Conservation (phyloP, 2,888 invertebrate species). For the Metopia argyrocephala region DNA sequence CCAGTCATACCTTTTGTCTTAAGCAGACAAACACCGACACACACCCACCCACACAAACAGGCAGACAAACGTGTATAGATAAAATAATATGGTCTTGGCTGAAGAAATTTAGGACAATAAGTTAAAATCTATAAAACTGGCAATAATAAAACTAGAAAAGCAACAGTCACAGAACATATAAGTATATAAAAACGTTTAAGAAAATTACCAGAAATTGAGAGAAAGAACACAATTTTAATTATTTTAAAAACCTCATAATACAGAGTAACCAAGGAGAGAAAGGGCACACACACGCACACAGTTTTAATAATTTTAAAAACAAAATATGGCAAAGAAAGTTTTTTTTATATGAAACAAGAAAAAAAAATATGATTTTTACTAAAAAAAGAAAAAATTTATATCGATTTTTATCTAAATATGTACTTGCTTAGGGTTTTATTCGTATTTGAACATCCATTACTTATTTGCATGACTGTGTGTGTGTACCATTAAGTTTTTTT, state of each 20-base stretch:
- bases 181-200: constrained; percentile 4
- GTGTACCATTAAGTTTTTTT: no score
- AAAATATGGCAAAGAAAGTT: no score
- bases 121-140: constrained; percentile 43
- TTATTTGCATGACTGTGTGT: neutral
- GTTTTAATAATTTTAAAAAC: no score
- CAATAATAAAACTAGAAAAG: constrained; percentile 16
- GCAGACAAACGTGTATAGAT: neutral
- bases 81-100: constrained; percentile 1
- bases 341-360: no score
- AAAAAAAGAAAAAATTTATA: neutral
- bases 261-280: no score
- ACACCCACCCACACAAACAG: neutral
- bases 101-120: constrained; percentile 26
- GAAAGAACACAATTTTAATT: constrained; percentile 7
- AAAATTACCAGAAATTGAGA: neutral
- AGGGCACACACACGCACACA: no score
- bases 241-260: constrained; percentile 2
- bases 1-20: constrained; percentile 56
- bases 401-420: neutral
- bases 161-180: no score
- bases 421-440: neutral
- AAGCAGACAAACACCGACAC: neutral
- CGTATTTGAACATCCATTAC: neutral
- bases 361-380: constrained; percentile 6